Evolutionary conservation across 1,140 invertebrate genomes (phyloP).

Genomic region (Trialeurodes vaporariorum): DNA sequence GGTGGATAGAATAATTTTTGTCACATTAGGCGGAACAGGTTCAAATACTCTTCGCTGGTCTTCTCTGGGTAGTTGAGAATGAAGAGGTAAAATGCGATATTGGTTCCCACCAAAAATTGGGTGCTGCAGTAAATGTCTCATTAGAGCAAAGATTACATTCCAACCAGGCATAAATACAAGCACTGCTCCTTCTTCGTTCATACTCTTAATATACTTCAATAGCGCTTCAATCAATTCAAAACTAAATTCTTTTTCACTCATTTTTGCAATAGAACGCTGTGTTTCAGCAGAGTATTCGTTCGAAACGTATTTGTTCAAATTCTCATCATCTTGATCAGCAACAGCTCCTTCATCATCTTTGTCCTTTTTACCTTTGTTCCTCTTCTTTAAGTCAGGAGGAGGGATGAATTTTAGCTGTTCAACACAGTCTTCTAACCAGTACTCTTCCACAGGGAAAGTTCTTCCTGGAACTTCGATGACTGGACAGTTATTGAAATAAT

Average conservation of each 20-base stretch:
- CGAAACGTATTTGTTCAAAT: slow-evolving; percentile 53
- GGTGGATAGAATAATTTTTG: slow-evolving; percentile 74
- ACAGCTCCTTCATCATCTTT: slow-evolving; percentile 44
- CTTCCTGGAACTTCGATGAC: slow-evolving; percentile 64
- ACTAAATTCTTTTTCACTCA: slow-evolving; percentile 81
- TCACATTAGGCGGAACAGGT: slow-evolving; percentile 53
- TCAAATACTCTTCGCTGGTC: slow-evolving; percentile 83
- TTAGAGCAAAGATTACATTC: slow-evolving; percentile 86
- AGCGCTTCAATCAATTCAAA: slow-evolving; percentile 84
- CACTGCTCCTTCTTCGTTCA: slow-evolving; percentile 68
- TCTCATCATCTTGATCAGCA: slow-evolving; percentile 56
- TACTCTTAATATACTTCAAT: slow-evolving; percentile 57
- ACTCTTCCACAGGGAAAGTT: slow-evolving; percentile 70
- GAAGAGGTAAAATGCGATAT: slow-evolving; percentile 69
- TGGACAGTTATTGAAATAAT: slow-evolving; percentile 85
- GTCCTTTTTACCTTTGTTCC: slow-evolving; percentile 48
- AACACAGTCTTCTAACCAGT: slow-evolving; percentile 82
- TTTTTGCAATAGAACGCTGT: slow-evolving; percentile 50
- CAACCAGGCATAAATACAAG: slow-evolving; percentile 88
- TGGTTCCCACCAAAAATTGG: slow-evolving; percentile 53
- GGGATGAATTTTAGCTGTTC: slow-evolving; percentile 71
- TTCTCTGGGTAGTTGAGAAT: slow-evolving; percentile 80
- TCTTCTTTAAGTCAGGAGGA: slow-evolving; percentile 51
- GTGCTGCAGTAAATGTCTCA: slow-evolving; percentile 70
- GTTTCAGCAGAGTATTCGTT: slow-evolving; percentile 48